Conservation (phyloP, 2,797 vertebrate genomes). For the Eidolon dupreanum region DNA sequence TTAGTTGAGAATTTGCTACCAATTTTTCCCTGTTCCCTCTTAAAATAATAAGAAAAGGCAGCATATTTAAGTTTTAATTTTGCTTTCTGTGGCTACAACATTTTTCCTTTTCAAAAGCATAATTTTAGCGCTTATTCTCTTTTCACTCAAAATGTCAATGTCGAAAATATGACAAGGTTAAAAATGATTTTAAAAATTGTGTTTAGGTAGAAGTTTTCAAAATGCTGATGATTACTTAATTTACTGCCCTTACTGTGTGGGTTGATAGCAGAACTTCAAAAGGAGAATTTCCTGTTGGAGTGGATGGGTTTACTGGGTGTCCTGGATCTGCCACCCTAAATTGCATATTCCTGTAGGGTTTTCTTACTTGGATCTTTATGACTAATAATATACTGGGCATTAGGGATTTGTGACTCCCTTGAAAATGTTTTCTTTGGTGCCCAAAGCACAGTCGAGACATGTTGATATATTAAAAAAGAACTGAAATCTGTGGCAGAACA, state of each 20-base stretch:
- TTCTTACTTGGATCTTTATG: neutral
- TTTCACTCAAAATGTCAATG: conserved; percentile 61
- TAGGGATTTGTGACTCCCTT: neutral
- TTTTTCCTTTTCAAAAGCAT: conserved; percentile 50
- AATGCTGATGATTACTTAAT: conserved; percentile 44
- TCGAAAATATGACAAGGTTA: conserved; percentile 45
- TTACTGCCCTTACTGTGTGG: neutral
- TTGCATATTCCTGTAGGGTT: neutral
- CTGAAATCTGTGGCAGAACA: neutral
- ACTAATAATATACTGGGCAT: neutral
- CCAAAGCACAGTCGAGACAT: neutral
- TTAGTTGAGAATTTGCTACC: conserved; percentile 62
- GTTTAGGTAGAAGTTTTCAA: conserved; percentile 45
- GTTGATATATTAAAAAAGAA: neutral
- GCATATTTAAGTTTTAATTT: conserved; percentile 45
- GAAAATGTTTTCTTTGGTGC: neutral
- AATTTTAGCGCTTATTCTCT: conserved; percentile 60
- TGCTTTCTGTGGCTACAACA: conserved; percentile 32
- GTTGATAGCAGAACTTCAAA: neutral
- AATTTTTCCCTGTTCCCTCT: conserved; percentile 57
- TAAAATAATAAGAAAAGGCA: conserved; percentile 38
- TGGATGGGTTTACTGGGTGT: neutral
- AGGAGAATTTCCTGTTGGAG: neutral
- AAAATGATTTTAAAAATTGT: neutral
- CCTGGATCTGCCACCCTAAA: neutral